phyloP scores from a whole-genome alignment of 2,888 invertebrate genomes.

The Rhopalosiphum nymphaeae region DNA sequence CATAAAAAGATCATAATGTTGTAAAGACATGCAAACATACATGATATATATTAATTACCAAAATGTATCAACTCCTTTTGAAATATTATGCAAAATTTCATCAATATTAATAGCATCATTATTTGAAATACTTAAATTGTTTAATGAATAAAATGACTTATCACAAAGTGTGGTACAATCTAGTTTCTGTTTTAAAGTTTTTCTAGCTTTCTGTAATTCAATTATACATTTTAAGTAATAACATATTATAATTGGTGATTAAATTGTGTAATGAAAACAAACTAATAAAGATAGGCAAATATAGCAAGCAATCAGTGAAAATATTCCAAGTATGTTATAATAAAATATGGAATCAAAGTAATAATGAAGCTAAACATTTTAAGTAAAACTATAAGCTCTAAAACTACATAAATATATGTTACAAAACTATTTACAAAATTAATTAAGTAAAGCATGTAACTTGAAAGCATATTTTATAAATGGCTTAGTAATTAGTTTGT shows the following conservation, averaged over 20 bases:
- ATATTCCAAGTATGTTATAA: neutral
- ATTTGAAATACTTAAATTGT: slow-evolving; percentile 28
- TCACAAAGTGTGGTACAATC: neutral
- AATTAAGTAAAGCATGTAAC: neutral
- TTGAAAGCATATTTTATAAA: neutral
- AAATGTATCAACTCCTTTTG: slow-evolving; percentile 28
- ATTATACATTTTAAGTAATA: neutral
- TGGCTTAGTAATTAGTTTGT: neutral
- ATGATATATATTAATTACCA: slow-evolving; percentile 25
- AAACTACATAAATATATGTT: neutral
- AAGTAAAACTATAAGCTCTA: neutral
- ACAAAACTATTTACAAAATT: neutral
- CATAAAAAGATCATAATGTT: neutral
- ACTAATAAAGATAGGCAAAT: neutral
- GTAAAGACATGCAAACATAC: neutral
- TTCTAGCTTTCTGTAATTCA: slow-evolving; percentile 44
- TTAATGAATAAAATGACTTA: neutral
- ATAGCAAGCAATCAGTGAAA: neutral
- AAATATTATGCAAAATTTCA: slow-evolving; percentile 22
- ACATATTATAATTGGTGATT: neutral
- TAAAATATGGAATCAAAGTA: neutral
- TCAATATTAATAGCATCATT: neutral
- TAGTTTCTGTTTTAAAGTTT: slow-evolving; percentile 2
- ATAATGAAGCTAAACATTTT: neutral
- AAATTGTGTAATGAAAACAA: neutral